Conservation (phyloP, 2,888 invertebrate species). For the Mechanitis mazaeus region DNA sequence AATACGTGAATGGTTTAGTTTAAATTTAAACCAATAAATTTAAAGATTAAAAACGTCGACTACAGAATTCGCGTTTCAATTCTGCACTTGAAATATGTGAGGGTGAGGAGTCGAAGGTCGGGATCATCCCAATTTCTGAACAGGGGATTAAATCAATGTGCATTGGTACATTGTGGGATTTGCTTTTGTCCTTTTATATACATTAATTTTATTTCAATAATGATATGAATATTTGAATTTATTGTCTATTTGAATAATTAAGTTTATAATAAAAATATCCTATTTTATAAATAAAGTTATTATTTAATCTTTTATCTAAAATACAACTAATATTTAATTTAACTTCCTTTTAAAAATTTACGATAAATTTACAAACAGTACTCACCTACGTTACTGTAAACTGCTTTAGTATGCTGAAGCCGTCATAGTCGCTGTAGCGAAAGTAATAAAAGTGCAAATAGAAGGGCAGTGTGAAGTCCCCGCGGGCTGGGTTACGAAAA, state of each 20-base stretch:
- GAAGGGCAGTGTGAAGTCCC: slow-evolving; percentile 37
- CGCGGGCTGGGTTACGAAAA: slow-evolving; percentile 68
- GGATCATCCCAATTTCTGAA: slow-evolving; percentile 46
- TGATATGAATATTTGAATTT: too few relatives aligned
- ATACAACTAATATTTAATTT: too few relatives aligned
- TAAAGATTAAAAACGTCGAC: slow-evolving; percentile 64
- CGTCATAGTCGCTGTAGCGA: slow-evolving; percentile 21
- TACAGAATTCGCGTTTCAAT: slow-evolving; percentile 57
- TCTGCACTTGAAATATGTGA: slow-evolving; percentile 73
- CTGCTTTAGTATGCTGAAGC: neutral
- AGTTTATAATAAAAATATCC: too few relatives aligned
- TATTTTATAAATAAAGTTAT: too few relatives aligned
- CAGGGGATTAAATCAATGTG: slow-evolving; percentile 33
- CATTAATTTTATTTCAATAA: too few relatives aligned
- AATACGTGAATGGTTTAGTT: slow-evolving; percentile 54
- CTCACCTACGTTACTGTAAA: too few relatives aligned
- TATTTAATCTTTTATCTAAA: too few relatives aligned
- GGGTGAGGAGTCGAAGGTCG: slow-evolving; percentile 42
- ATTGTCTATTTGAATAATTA: too few relatives aligned
- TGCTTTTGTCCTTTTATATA: neutral
- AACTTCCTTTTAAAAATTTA: too few relatives aligned
- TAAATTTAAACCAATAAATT: slow-evolving; percentile 63
- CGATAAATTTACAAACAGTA: too few relatives aligned
- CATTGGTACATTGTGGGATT: neutral
- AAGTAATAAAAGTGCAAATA: slow-evolving; percentile 4